A percentile compares a stretch with the other conserved stretches of the same genome.
Conservation (phyloP, 1,140 invertebrate species). For the Brachionus plicatilis region DNA sequence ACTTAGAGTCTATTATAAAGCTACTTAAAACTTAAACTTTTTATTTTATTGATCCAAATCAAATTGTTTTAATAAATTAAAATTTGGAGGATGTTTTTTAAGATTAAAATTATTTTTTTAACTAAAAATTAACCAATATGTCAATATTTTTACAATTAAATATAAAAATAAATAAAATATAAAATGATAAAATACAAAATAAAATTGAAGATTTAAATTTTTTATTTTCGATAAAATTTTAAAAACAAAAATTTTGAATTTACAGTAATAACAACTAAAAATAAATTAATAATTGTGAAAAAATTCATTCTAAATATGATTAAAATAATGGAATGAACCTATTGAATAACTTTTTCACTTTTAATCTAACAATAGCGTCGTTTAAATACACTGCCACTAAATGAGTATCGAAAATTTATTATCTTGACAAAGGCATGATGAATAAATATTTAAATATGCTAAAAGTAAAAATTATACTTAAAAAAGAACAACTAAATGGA, state of each 20-base stretch:
- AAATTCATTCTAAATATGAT: not conserved
- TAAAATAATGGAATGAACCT: not conserved
- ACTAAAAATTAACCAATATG: too few relatives aligned
- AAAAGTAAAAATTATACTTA: too few relatives aligned
- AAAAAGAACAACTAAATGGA: too few relatives aligned
- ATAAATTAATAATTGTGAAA: not conserved
- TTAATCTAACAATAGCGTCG: not conserved
- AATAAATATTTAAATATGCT: not conserved
- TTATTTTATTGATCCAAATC: too few relatives aligned
- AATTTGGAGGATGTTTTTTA: too few relatives aligned
- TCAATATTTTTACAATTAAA: too few relatives aligned
- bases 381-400: not conserved
- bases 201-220: not conserved
- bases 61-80: too few relatives aligned
- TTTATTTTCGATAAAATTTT: not conserved
- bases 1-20: too few relatives aligned
- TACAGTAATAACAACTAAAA: not conserved
- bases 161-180: too few relatives aligned
- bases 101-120: too few relatives aligned
- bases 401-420: not conserved
- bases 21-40: too few relatives aligned
- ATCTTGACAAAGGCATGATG: not conserved
- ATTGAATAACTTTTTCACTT: not conserved
- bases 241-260: not conserved
- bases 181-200: too few relatives aligned